Percentiles rank a stretch among this genome's conserved stretches.
Evolutionary conservation across 2,113 vertebrate genomes (phyloP).

Genomic region (Xiphophorus hellerii): DNA sequence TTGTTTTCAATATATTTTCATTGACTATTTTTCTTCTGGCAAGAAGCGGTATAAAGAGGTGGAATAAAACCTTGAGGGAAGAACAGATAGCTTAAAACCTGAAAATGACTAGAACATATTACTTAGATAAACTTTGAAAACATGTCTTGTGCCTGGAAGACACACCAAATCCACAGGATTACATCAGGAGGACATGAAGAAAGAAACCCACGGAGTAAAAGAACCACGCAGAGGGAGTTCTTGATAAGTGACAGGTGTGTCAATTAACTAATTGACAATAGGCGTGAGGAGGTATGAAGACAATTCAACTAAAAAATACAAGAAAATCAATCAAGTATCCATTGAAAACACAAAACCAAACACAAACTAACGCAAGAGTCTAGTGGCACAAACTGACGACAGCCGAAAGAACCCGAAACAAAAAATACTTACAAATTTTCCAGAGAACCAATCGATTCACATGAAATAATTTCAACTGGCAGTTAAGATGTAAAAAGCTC

Average conservation of each 20-base stretch:
- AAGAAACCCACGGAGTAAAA: background rate
- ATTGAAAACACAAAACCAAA: background rate
- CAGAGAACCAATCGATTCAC: too few species aligned
- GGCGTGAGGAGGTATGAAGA: background rate
- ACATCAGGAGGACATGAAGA: background rate
- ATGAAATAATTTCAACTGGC: background rate
- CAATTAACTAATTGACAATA: background rate
- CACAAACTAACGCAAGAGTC: too few species aligned
- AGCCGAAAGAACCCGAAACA: too few species aligned
- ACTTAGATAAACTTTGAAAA: background rate
- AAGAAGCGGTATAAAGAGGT: background rate
- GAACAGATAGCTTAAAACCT: too few species aligned
- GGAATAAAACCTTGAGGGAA: too few species aligned
- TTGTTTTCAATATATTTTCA: background rate
- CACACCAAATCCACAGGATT: background rate
- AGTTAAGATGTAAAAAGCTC: background rate
- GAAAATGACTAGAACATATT: background rate
- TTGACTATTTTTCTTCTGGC: background rate
- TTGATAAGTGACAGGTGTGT: background rate
- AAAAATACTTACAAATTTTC: too few species aligned
- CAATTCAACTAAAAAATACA: too few species aligned
- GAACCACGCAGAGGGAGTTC: background rate
- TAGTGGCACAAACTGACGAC: too few species aligned
- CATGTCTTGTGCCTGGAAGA: background rate
- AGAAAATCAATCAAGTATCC: background rate